Base-by-base conservation (phyloP, 2,888 invertebrate species). In the Tetragnatha montana region DNA sequence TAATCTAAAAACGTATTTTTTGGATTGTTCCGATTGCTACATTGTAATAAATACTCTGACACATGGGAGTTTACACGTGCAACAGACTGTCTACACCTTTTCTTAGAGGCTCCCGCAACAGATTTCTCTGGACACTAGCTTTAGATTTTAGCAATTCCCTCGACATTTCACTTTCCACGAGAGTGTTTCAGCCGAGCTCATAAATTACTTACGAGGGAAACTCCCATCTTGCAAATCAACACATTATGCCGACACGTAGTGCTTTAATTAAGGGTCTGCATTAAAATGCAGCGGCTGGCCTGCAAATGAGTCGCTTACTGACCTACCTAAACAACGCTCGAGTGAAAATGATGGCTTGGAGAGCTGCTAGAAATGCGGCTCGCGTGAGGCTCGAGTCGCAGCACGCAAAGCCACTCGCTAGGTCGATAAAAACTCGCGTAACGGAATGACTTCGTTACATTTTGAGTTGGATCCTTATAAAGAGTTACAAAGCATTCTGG, bases 261-360 rank as follows among this genome's bases (percentile, higher is more conserved):
- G 85, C 78, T 79, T 78, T 85, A 78, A 79, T 85, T 85, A 79
- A 79, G 78, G 50, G 50, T n/a, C 79, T 12, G 70, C 78, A 85
- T 85, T 85, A 85, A 78, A 85, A 85, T 85, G 60, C 85, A 85
- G 78, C 71, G 50, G 79, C 85, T 85, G 22, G 51, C 49, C 79
- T 71, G 78, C 78, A 85, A 85, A 85, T 79, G 71, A 82, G 73
- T 50, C 51, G 51, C 84, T 69, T 80, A 21, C 49, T 76, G 76
- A 75, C 74, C 51, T 22, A 69, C 71, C 78, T 85, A 70, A 85
- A 71, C 79, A 85, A 85, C 78, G 50, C 75, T 4, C 49, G 76
- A 73, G 83, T 75, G 83, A 83, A 83, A 84, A 76, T 69, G 76
- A 84, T 78, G 47, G 78, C 85, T 78, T 79, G 68, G 21, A 85